A percentile compares a stretch with the other conserved stretches of the same genome.
Evolutionary conservation across 2,888 invertebrate species (phyloP).

Genomic region (Acanthacorydalis orientalis): DNA sequence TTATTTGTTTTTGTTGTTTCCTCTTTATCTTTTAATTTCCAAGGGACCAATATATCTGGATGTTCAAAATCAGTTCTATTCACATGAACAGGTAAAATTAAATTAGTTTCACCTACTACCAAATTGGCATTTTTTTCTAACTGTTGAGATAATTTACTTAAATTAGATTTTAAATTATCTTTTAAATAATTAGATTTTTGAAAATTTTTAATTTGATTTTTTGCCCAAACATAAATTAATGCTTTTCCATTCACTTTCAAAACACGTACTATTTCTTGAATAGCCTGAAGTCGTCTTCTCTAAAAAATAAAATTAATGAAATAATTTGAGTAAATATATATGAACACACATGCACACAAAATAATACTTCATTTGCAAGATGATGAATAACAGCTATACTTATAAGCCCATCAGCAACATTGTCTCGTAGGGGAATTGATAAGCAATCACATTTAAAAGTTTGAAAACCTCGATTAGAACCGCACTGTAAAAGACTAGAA

Average conservation of each 20-base stretch:
- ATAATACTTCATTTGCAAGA: constrained; percentile 58
- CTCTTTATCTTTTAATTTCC: constrained; percentile 51
- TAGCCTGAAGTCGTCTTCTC: constrained; percentile 55
- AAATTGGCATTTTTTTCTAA: constrained; percentile 13
- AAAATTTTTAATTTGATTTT: constrained; percentile 57
- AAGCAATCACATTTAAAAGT: constrained; percentile 66
- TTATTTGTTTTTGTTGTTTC: constrained; percentile 20
- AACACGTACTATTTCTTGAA: constrained; percentile 59
- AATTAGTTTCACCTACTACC: constrained; percentile 11
- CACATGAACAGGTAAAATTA: constrained; percentile 60
- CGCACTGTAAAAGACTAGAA: constrained; percentile 45
- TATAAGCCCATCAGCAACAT: constrained; percentile 61
- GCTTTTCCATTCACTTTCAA: constrained; percentile 57
- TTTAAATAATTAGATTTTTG: constrained; percentile 54
- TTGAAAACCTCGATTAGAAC: constrained; percentile 39
- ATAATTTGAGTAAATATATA: constrained; percentile 2
- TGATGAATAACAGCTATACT: constrained; percentile 97
- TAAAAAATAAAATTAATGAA: constrained; percentile 20
- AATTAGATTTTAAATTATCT: constrained; percentile 14
- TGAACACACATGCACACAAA: neutral
- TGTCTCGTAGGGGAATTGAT: constrained; percentile 47
- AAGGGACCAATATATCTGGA: constrained; percentile 87
- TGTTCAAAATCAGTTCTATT: constrained; percentile 82
- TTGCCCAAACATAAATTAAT: constrained; percentile 93
- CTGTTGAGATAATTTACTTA: constrained; percentile 3